Evolutionary conservation across 2,113 vertebrate species (phyloP).

Genomic region (Indicator maculatus): DNA sequence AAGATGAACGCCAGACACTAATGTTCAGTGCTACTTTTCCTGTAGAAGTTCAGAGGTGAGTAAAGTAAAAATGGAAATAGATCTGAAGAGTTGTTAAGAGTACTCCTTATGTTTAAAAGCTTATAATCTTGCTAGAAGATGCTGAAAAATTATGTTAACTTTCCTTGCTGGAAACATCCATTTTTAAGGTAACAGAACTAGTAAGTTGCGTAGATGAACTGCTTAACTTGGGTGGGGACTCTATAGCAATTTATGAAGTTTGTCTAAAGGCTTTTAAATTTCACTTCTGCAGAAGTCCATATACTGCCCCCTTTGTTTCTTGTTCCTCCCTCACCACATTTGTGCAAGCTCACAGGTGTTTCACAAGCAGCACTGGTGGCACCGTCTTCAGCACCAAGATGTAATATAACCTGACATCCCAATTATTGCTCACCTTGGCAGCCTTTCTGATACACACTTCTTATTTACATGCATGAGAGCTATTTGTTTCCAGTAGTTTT

Average conservation of each 20-base stretch:
- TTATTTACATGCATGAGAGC: neutral
- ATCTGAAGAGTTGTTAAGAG: neutral
- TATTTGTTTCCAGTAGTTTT: neutral
- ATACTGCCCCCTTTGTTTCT: neutral
- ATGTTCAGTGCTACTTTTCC: slow-evolving; percentile 98
- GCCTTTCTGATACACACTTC: rapidly evolving
- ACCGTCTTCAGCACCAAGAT: neutral
- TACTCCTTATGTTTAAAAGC: neutral
- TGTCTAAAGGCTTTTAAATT: neutral
- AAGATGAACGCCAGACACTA: slow-evolving; percentile 88
- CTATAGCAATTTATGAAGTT: rapidly evolving
- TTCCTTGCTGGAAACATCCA: neutral
- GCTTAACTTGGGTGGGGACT: neutral
- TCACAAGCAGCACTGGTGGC: neutral
- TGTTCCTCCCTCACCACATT: rapidly evolving
- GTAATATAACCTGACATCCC: neutral
- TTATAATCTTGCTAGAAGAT: neutral
- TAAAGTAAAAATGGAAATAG: neutral
- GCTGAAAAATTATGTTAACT: neutral
- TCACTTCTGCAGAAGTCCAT: neutral
- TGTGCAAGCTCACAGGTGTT: neutral
- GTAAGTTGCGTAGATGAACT: neutral
- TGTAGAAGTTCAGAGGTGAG: slow-evolving; percentile 89
- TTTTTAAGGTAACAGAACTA: neutral
- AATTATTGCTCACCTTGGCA: neutral